These are phyloP conservation scores for Notarius quadriscutis DNA, from an alignment of 2,113 vertebrate species.

Conservation along the genomic window DNA sequence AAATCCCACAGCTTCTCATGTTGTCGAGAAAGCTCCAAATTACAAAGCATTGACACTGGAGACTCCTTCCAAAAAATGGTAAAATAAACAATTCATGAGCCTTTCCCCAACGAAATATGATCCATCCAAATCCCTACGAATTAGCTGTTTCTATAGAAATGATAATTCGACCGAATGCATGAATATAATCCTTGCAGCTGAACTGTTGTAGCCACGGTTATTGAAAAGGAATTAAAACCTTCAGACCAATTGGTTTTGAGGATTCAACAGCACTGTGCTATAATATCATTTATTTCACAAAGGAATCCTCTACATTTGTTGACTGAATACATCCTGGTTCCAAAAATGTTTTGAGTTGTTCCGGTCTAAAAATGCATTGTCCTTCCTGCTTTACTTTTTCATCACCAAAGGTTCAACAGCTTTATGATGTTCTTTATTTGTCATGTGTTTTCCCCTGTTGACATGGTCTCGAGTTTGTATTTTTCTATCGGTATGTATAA, in stretches of 20 bases:
- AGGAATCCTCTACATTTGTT: neutral
- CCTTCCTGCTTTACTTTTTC: constrained; percentile 42
- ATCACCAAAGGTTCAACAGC: constrained; percentile 67
- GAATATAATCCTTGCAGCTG: neutral
- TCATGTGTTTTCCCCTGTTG: constrained; percentile 34
- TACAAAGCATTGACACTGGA: neutral
- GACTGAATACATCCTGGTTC: neutral
- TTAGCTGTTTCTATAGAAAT: neutral
- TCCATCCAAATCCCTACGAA: neutral
- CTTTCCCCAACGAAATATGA: neutral
- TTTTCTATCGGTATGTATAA: constrained; percentile 67
- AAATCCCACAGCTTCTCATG: neutral
- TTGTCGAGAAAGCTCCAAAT: neutral
- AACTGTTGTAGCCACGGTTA: no score
- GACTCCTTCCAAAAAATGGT: neutral
- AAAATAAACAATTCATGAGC: neutral
- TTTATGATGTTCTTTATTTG: constrained; percentile 59
- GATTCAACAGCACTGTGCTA: neutral
- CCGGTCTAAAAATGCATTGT: neutral
- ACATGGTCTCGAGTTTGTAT: constrained; percentile 64
- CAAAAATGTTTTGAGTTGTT: neutral
- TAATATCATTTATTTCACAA: neutral
- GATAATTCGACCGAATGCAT: neutral
- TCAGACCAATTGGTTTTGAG: neutral
- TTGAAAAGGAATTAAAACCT: neutral